phyloP scores from a whole-genome alignment of 2,888 invertebrate genomes.

The Tigriopus californicus region DNA sequence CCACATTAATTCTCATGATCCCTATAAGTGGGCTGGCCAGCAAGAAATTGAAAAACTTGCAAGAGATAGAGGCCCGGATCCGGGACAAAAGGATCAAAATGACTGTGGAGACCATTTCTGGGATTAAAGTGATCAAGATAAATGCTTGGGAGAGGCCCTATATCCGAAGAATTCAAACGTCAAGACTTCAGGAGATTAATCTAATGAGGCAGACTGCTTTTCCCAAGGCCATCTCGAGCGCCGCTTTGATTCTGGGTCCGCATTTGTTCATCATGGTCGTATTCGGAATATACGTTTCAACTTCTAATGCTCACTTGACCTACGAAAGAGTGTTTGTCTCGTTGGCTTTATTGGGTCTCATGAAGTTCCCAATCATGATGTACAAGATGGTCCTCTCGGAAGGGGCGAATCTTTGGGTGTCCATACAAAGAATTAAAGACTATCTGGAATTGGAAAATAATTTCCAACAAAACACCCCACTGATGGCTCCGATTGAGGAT shows the following conservation, averaged over 20 bases:
- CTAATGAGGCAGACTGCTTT: no score
- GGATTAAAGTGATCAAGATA: conserved; percentile 76
- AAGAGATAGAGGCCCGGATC: conserved; percentile 74
- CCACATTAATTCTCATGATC: conserved; percentile 78
- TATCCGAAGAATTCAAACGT: conserved; percentile 48
- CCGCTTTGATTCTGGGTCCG: no score
- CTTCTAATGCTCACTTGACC: no score
- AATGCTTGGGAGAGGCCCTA: conserved; percentile 92
- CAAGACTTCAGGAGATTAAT: no score
- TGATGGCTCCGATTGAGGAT: conserved; percentile 57
- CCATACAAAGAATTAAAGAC: conserved; percentile 17
- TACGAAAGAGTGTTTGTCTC: conserved; percentile 63
- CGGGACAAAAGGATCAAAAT: conserved; percentile 81
- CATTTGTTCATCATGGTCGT: no score
- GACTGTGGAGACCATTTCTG: conserved; percentile 80
- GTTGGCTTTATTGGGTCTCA: conserved; percentile 88
- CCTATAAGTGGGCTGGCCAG: conserved; percentile 72
- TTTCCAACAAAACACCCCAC: conserved; percentile 54
- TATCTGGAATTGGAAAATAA: conserved; percentile 74
- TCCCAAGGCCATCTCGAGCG: no score
- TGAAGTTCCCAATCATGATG: conserved; percentile 86
- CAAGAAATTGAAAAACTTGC: conserved; percentile 54
- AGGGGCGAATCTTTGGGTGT: neutral
- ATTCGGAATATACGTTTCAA: no score
- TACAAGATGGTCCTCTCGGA: conserved; percentile 42